Percentiles rank a stretch among this genome's conserved stretches.
Conservation (phyloP, 2,797 vertebrate genomes). For the Microcaecilia unicolor region DNA sequence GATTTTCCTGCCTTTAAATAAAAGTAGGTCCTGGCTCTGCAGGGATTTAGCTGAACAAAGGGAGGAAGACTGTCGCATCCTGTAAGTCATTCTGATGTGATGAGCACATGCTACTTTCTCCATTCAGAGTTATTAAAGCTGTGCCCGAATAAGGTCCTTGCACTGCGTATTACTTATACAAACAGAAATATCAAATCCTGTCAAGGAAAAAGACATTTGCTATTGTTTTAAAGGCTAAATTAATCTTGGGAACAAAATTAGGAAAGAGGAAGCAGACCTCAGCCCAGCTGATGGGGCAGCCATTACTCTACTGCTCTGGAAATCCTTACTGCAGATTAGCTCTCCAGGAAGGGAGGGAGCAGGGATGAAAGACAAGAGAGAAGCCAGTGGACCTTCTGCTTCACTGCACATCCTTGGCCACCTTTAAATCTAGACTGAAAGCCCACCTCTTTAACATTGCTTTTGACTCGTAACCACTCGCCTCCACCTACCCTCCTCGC, state of each 20-base stretch:
- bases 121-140: background rate
- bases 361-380: background rate
- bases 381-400: too few species aligned
- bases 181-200: conserved; percentile 18
- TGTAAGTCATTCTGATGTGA: conserved; percentile 24
- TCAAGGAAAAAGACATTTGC: conserved; percentile 36
- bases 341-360: conserved; percentile 21
- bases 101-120: conserved; percentile 20
- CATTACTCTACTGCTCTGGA: conserved; percentile 18
- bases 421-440: too few species aligned
- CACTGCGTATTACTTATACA: too few species aligned
- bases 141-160: background rate
- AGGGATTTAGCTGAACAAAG: conserved; percentile 63
- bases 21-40: conserved; percentile 22
- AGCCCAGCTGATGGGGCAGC: conserved; percentile 23
- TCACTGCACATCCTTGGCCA: too few species aligned
- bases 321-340: conserved; percentile 11
- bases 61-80: conserved; percentile 88
- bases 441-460: too few species aligned
- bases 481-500: too few species aligned
- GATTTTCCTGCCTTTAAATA: conserved; percentile 53
- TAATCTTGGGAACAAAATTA: conserved; percentile 29
- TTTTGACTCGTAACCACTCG: too few species aligned
- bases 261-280: conserved; percentile 17
- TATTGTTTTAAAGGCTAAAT: conserved; percentile 15